Conservation (phyloP, 2,888 invertebrate species). For the Vanessa cardui region DNA sequence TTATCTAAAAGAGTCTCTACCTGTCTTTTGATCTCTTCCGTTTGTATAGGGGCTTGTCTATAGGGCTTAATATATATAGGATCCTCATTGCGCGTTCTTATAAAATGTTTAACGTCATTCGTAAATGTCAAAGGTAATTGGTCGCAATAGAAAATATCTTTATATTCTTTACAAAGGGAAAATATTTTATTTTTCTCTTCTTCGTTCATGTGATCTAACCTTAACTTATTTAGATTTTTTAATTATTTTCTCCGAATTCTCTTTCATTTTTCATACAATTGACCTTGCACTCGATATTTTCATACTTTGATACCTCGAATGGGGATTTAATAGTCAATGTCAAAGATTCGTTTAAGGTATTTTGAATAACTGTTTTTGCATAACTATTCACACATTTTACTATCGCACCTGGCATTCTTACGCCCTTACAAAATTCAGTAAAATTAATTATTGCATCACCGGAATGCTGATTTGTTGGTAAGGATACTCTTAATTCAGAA, state of each 20-base stretch:
- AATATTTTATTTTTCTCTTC: conserved; percentile 29
- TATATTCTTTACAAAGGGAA: conserved; percentile 38
- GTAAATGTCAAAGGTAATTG: conserved; percentile 38
- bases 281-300: no score
- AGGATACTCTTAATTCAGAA: no score
- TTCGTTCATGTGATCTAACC: conserved; percentile 36
- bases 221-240: conserved; percentile 24
- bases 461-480: no score
- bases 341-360: no score
- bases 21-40: conserved; percentile 34
- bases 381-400: no score
- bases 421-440: no score
- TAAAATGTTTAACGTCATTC: conserved; percentile 47
- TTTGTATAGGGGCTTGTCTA: conserved; percentile 30
- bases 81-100: conserved; percentile 42
- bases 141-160: conserved; percentile 41
- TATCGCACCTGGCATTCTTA: no score
- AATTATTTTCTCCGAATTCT: background rate
- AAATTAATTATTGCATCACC: no score
- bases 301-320: no score
- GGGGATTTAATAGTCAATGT: no score
- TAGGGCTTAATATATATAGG: conserved; percentile 38
- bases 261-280: no score
- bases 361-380: no score
- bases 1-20: conserved; percentile 9